Base-by-base conservation (phyloP, 2,797 vertebrate species). In the Anomalospiza imberbis region DNA sequence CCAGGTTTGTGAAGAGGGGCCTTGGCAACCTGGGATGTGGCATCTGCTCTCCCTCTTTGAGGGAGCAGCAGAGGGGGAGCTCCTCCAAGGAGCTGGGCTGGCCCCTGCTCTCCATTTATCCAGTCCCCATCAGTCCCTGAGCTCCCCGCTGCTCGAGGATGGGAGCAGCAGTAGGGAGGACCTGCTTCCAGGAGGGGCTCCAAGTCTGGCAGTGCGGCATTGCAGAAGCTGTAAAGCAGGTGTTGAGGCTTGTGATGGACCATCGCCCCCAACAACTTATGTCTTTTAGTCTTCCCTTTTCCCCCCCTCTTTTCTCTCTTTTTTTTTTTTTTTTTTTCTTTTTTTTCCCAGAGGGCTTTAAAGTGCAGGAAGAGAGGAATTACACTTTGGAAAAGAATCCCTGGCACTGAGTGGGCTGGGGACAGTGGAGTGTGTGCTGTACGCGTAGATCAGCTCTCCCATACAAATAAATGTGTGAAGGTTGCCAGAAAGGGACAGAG, bases 1-100 rank as follows among this genome's bases (percentile, higher is more conserved):
- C 25, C 63, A 17, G 72, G 8, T n/a, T 22, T 12, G 31, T 5
- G 3, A 36, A 70, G 21, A 10, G 32, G 13, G 24, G 4, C 38
- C 13, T 20, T 85, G 63, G n/a, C 51, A 67, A 25, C 31, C 36
- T 7, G 13, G 65, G 45, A 11, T 4, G 7, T 51, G 89, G 28
- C 10, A 2, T 26, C 44, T 0, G 2, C 61, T 31, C 57, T 44
- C 15, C 48, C 32, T 0, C 31, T 29, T 62, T 4, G 57, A 47
- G 42, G n/a, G 16, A 48, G 31, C 28, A 53, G 72, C 40, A 16
- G 60, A 54, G 53, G 10, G 26, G 10, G 11, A 60, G 26, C 25
- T 61, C 45, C 21, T 58, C 38, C 40, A 7, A 28, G 74, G 29
- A 71, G 42, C 58, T 51, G 18, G 34, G 34, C 45, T 45, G 57